Percentiles rank a stretch among this genome's conserved stretches.
phyloP scores from a whole-genome alignment of 2,888 invertebrate species.

The Allygus modestus region DNA sequence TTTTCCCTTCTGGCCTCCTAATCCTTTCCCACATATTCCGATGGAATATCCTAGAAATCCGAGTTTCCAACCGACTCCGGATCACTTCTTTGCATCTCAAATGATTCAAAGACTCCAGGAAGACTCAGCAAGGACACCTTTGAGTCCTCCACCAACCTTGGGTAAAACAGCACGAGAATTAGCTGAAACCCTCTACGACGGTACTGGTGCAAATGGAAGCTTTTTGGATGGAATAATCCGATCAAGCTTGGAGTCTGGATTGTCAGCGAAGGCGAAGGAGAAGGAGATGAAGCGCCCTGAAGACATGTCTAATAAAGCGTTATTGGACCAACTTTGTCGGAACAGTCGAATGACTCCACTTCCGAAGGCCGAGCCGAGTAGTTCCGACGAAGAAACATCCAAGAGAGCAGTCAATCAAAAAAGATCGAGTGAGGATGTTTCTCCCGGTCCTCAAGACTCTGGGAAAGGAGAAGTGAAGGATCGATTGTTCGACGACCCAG shows the following conservation, averaged over 20 bases:
- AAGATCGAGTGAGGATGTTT: conserved; percentile 26
- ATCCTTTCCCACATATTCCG: conserved; percentile 78
- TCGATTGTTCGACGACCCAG: not conserved
- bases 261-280: conserved; percentile 70
- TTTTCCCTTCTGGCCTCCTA: conserved; percentile 88
- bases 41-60: conserved; percentile 75
- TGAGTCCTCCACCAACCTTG: conserved; percentile 68
- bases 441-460: conserved; percentile 5
- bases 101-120: conserved; percentile 89
- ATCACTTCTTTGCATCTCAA: conserved; percentile 86
- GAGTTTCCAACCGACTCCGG: conserved; percentile 79
- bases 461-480: conserved; percentile 16
- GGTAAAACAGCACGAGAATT: conserved; percentile 78
- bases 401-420: conserved; percentile 62
- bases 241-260: conserved; percentile 86
- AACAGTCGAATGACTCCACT: conserved; percentile 75
- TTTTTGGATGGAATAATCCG: conserved; percentile 91
- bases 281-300: conserved; percentile 42
- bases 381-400: conserved; percentile 57
- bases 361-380: conserved; percentile 70
- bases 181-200: conserved; percentile 82
- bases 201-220: conserved; percentile 83
- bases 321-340: conserved; percentile 82
- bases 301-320: conserved; percentile 77
- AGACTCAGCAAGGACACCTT: conserved; percentile 75